Base-by-base conservation (phyloP, 2,797 vertebrate genomes). In the Microhierax caerulescens region DNA sequence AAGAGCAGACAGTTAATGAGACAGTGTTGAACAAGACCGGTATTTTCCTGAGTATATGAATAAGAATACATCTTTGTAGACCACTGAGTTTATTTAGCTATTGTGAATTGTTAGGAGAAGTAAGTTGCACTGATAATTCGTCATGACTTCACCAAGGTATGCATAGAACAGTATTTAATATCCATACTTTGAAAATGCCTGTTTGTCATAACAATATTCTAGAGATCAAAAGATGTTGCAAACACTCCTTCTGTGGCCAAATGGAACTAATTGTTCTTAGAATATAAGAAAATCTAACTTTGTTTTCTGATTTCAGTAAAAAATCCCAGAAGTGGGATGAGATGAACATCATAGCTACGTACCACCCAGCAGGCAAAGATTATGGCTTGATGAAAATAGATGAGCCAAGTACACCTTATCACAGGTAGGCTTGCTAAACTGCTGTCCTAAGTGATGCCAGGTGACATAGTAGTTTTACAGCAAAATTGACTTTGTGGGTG, bases 361-460 rank as follows among this genome's bases (percentile, higher is more conserved):
- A 99, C 96, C 99, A 99, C 96, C 99, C 99, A 51, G 98, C 99
- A 34, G 99, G 99, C 96, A 99, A 99, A 98, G 99, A 99, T 97
- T 99, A 99, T 47, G 99, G 99, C 59, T 97, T 99, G 96, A 99
- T 99, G 99, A 99, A 99, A 98, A 99, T 99, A 24, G 99, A 99
- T 83, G 99, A 99, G 94, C 99, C 99, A 50, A 99, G 99, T 97
- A 99, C 99, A 53, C 99, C 99, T 28, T 99, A 99, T 94, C 99
- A 99, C 98, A 98, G 99, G 99, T 99, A 95, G 65, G 75, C 30
- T 63, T 68, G 28, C 20, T 57, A 7, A 73, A 20, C 37, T 50
- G 37, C 30, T 84, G 41, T 27, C n/a, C 39, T 50, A 34, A 56
- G 9, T 19, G 20, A 47, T 83, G 39, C 28, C 67, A 70, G 22